Conservation (phyloP, 2,888 invertebrate genomes). For the Plusia festucae region DNA sequence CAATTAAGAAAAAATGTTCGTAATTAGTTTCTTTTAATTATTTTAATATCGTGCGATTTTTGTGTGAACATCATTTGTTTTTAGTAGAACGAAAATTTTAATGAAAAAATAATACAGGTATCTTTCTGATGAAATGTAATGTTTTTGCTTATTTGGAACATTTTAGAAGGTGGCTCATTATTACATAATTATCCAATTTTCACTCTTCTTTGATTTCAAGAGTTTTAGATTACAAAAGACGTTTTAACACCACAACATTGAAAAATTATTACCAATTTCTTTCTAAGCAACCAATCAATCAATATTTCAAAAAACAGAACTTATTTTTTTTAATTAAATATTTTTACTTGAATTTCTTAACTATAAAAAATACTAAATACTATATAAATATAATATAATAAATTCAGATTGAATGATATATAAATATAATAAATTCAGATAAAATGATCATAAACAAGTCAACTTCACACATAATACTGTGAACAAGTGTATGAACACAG, state of each 20-base stretch:
- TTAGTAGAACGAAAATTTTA: conserved; percentile 12
- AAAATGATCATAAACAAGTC: too few relatives aligned
- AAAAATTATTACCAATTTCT: too few relatives aligned
- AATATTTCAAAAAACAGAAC: too few relatives aligned
- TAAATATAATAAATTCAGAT: too few relatives aligned
- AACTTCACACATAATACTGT: background rate
- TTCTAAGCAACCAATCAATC: too few relatives aligned
- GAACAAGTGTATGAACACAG: background rate
- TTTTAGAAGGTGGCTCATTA: background rate
- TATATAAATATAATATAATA: too few relatives aligned
- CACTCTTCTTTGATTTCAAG: too few relatives aligned
- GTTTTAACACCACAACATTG: background rate
- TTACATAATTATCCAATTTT: background rate
- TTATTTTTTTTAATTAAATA: too few relatives aligned
- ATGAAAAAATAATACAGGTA: conserved; percentile 16
- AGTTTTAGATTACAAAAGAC: too few relatives aligned
- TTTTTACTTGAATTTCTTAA: too few relatives aligned
- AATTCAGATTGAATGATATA: too few relatives aligned
- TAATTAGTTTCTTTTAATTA: conserved; percentile 47
- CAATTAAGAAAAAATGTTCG: conserved; percentile 49
- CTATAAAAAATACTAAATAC: too few relatives aligned
- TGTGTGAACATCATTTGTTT: conserved; percentile 13
- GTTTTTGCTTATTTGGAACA: background rate
- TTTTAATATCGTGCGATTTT: conserved; percentile 34
- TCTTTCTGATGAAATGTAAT: background rate